Evolutionary conservation across 2,888 invertebrate species (phyloP), one percentile per base, ranked within the genome.

Genomic region (Lepidochrysops patricia): DNA sequence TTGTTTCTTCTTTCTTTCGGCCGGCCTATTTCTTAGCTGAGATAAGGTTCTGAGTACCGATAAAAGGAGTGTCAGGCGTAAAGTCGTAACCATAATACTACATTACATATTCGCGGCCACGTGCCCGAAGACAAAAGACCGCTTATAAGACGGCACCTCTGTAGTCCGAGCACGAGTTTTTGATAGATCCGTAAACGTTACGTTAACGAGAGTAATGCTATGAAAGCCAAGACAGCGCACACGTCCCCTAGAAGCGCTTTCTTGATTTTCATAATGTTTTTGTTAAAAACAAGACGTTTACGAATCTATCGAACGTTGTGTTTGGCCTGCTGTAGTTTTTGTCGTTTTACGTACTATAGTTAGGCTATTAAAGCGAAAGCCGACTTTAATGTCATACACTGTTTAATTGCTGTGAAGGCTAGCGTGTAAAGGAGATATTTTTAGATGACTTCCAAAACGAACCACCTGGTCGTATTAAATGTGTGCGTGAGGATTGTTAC

Each of bases 91-190:
- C 73, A 73, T 76, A 78, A 83, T 82, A 83, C 86, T 87, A 85
- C 79, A 85, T 87, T 87, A 87, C 84, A 76, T 88, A 89, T 89
- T 88, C 88, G 77, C 74, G 74, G 70, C 89, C 89, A 88, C 88
- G 88, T 82, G 88, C 84, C 83, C 64, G 74, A 84, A 84, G 84
- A 77, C 78, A 82, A 81, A 75, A 76, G 72, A 76, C 77, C 76
- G 76, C 72, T 72, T 74, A 76, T 71, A 84, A 86, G 86, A 85
- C 83, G 86, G 82, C 79, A 77, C 74, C 79, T 81, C 78, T 77
- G 78, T 62, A 62, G 60, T n/a, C n/a, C n/a, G n/a, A n/a, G n/a
- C n/a, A n/a, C n/a, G n/a, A n/a, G n/a, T n/a, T n/a, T n/a, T n/a
- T n/a, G n/a, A n/a, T n/a, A n/a, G n/a, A n/a, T n/a, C n/a, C n/a